These are phyloP conservation scores for Cryptus viduatorius DNA, from an alignment of 2,888 invertebrate species.

Conservation along the genomic window DNA sequence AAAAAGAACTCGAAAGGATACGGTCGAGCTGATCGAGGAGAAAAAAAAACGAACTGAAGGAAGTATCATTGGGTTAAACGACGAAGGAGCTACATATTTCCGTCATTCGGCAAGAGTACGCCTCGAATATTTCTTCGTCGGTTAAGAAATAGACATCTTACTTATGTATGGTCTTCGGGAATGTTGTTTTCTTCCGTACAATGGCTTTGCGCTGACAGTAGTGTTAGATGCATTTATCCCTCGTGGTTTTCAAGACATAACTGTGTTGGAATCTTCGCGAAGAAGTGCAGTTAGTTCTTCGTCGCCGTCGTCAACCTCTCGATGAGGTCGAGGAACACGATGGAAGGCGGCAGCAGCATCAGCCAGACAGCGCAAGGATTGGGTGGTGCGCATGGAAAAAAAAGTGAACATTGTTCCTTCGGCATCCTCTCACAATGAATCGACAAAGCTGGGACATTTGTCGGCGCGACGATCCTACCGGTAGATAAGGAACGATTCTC, in stretches of 20 bases:
- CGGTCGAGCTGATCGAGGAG: slow-evolving; percentile 35
- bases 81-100: slow-evolving; percentile 12
- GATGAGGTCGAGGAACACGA: slow-evolving; percentile 19
- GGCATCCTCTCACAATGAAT: slow-evolving; percentile 60
- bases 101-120: slow-evolving; percentile 6
- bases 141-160: slow-evolving; percentile 33
- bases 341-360: neutral
- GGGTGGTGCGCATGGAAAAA: slow-evolving; percentile 47
- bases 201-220: neutral
- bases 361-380: neutral
- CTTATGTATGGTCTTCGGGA: slow-evolving; percentile 12
- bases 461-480: slow-evolving; percentile 71
- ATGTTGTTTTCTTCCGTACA: slow-evolving; percentile 30
- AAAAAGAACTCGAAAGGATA: slow-evolving; percentile 50
- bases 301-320: slow-evolving; percentile 38
- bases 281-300: slow-evolving; percentile 2
- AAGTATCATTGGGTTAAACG: slow-evolving; percentile 17
- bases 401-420: slow-evolving; percentile 70
- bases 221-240: slow-evolving; percentile 3
- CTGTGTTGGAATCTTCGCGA: neutral
- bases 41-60: slow-evolving; percentile 30
- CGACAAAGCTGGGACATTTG: slow-evolving; percentile 75
- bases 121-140: neutral
- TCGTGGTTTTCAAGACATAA: neutral
- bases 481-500: slow-evolving; percentile 68